phyloP scores from a whole-genome alignment of 2,888 invertebrate species.

The Enchytraeus crypticus region DNA sequence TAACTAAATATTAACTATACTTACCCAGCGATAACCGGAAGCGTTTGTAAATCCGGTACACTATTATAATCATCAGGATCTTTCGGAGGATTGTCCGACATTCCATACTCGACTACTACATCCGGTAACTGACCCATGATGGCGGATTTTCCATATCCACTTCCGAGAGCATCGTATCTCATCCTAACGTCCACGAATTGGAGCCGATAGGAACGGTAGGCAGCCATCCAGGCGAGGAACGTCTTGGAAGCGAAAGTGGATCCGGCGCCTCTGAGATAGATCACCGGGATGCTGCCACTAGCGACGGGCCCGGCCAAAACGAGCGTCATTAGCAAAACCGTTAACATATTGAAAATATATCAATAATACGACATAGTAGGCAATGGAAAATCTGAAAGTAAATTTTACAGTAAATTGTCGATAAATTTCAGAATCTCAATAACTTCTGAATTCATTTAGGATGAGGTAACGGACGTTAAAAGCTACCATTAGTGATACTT shows the following conservation, averaged over 20 bases:
- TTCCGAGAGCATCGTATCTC: constrained; percentile 5
- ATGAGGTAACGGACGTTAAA: too few species aligned
- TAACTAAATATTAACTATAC: too few species aligned
- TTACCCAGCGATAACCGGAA: constrained; percentile 11
- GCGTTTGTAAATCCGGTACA: constrained; percentile 3
- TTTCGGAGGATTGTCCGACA: constrained; percentile 1
- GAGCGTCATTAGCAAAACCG: too few species aligned
- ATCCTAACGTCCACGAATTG: not conserved
- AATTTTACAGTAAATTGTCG: too few species aligned
- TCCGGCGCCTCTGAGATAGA: constrained; percentile 16
- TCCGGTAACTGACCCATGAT: not conserved
- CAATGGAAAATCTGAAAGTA: too few species aligned
- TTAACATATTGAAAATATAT: too few species aligned
- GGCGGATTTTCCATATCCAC: constrained; percentile 2
- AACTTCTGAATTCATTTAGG: too few species aligned
- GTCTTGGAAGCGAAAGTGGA: constrained; percentile 17
- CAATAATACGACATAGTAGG: too few species aligned
- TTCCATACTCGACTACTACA: not conserved
- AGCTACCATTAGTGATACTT: too few species aligned
- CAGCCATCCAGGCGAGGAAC: constrained; percentile 16
- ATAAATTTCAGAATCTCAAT: too few species aligned
- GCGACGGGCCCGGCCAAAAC: too few species aligned
- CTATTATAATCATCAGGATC: not conserved
- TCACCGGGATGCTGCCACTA: too few species aligned
- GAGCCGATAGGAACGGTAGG: constrained; percentile 1